A percentile compares a stretch with the other conserved stretches of the same genome.
Conservation (phyloP, 2,113 vertebrate species). For the Hypanus sabinus region DNA sequence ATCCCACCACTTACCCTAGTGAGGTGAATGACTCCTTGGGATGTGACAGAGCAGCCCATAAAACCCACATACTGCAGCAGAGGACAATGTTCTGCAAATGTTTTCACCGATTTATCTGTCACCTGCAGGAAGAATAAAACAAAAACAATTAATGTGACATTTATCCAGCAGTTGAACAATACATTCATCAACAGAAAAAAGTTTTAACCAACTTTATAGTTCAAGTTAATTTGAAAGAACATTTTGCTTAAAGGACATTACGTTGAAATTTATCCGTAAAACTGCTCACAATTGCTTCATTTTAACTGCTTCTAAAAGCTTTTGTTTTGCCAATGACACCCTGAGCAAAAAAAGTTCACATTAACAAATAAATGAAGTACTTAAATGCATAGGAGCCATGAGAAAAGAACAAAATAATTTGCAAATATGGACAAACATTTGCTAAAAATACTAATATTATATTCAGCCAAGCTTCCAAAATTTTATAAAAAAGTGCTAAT, state of each 20-base stretch:
- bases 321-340: background rate
- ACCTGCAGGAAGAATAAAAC: slow-evolving; percentile 58
- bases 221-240: background rate
- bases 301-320: background rate
- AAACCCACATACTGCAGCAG: slow-evolving; percentile 93
- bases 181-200: too few relatives aligned
- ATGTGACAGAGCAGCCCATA: slow-evolving; percentile 97
- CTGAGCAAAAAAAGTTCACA: background rate
- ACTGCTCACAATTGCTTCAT: background rate
- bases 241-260: background rate
- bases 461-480: background rate
- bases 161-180: background rate
- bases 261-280: background rate
- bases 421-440: background rate
- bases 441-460: background rate
- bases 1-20: slow-evolving; percentile 72
- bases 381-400: background rate
- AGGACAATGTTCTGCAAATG: slow-evolving; percentile 89
- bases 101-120: slow-evolving; percentile 83
- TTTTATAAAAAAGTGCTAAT: background rate
- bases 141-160: slow-evolving; percentile 14
- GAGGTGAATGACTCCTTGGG: slow-evolving; percentile 93
- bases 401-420: background rate
- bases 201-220: background rate
- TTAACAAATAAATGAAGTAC: background rate